Percentiles rank a stretch among this genome's conserved stretches.
Conservation (phyloP, 2,113 vertebrate species). For the Riparia riparia region DNA sequence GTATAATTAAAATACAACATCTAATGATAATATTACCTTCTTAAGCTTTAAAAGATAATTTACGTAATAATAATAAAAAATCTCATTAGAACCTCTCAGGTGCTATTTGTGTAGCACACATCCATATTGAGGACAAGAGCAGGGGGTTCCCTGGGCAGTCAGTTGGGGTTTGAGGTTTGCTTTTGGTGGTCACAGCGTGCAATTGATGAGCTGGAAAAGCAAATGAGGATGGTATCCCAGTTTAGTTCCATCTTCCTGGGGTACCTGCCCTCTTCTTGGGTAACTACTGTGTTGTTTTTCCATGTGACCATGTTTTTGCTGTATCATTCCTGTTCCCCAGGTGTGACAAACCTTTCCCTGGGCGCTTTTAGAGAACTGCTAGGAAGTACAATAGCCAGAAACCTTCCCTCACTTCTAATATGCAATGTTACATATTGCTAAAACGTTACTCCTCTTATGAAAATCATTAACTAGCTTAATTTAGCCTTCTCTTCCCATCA, state of each 20-base stretch:
- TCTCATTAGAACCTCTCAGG: background rate
- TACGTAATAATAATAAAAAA: background rate
- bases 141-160: background rate
- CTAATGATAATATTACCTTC: background rate
- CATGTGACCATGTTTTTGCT: background rate
- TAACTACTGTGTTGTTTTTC: background rate
- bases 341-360: background rate
- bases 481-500: background rate
- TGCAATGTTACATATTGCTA: background rate
- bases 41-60: background rate
- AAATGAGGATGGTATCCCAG: accelerated
- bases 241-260: background rate
- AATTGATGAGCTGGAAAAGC: background rate
- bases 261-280: background rate
- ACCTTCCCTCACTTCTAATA: background rate
- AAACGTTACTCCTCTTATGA: background rate
- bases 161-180: background rate
- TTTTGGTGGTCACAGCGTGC: accelerated
- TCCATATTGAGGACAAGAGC: background rate
- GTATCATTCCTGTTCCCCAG: background rate
- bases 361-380: background rate
- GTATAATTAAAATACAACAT: background rate
- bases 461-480: background rate
- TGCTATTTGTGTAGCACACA: background rate
- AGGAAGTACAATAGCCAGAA: background rate